Percentiles rank a stretch among this genome's conserved stretches.
Evolutionary conservation across 2,797 vertebrate genomes (phyloP).

Genomic region (Argya squamiceps): DNA sequence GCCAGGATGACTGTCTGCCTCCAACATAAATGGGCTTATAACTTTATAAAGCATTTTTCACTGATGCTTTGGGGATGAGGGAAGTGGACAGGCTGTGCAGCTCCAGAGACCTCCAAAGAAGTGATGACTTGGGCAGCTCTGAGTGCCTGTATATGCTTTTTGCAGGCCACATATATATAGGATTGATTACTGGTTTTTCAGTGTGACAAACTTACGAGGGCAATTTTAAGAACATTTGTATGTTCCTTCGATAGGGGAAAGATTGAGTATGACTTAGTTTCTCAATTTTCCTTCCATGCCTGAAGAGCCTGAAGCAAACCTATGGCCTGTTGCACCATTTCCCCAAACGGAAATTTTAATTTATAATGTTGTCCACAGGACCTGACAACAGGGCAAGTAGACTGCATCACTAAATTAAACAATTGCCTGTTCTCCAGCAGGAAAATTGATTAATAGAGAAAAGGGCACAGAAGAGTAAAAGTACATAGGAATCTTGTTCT

Average conservation of each 20-base stretch:
- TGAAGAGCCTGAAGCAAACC: background rate
- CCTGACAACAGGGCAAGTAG: background rate
- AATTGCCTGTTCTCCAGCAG: background rate
- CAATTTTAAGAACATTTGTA: background rate
- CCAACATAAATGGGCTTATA: slow-evolving; percentile 39
- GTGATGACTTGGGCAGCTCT: background rate
- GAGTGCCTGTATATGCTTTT: background rate
- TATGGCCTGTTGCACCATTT: background rate
- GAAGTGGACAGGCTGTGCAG: background rate
- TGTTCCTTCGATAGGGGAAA: slow-evolving; percentile 4
- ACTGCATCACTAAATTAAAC: slow-evolving; percentile 29
- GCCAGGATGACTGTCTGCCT: slow-evolving; percentile 63
- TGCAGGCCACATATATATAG: background rate
- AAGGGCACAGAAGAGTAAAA: background rate
- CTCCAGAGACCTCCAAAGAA: slow-evolving; percentile 33
- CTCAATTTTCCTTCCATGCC: background rate
- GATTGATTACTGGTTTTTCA: background rate
- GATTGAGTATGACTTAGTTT: background rate
- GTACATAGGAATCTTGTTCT: background rate
- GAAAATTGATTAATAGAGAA: background rate
- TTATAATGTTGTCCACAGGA: background rate
- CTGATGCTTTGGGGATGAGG: slow-evolving; percentile 7
- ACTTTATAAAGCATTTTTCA: slow-evolving; percentile 37
- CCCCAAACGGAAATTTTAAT: background rate
- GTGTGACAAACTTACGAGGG: background rate